Evolutionary conservation across 1,140 invertebrate species (phyloP).

Genomic region (Contarinia nasturtii): DNA sequence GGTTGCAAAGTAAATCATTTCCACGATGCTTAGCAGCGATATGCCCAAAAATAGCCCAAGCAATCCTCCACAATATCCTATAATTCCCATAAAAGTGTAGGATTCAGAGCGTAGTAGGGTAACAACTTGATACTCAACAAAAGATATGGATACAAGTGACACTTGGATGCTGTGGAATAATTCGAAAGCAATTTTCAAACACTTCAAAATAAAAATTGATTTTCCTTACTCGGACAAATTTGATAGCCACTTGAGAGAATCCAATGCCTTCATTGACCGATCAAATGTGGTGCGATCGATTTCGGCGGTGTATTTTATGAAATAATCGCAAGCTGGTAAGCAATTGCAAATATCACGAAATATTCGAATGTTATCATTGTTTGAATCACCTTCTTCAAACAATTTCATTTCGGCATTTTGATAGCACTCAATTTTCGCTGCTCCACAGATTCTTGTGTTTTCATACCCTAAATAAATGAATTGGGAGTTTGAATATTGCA

Average conservation of each 20-base stretch:
- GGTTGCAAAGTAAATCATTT: conserved; percentile 37
- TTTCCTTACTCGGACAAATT: too few species aligned
- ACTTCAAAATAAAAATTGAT: neutral
- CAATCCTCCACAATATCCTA: conserved; percentile 37
- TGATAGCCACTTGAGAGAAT: too few species aligned
- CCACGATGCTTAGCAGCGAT: conserved; percentile 34
- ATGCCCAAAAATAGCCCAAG: conserved; percentile 38
- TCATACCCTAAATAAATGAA: conserved; percentile 21
- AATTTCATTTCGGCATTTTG: too few species aligned
- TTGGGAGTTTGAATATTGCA: conserved; percentile 8
- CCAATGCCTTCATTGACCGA: too few species aligned
- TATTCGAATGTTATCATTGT: conserved; percentile 11
- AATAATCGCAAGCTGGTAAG: conserved; percentile 34
- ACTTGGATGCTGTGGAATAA: neutral
- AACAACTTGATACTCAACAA: conserved; percentile 37
- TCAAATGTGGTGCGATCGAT: conserved; percentile 34
- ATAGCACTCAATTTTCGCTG: conserved; percentile 16
- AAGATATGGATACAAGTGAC: conserved; percentile 27
- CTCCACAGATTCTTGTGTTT: conserved; percentile 24
- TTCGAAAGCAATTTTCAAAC: neutral
- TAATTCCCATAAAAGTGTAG: conserved; percentile 35
- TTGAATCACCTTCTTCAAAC: conserved; percentile 16
- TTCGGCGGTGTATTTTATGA: conserved; percentile 34
- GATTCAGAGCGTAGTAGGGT: conserved; percentile 31
- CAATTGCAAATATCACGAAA: conserved; percentile 33